A percentile compares a stretch with the other conserved stretches of the same genome.
Conservation (phyloP, 2,888 invertebrate genomes). For the Dermolepida albohirtum region DNA sequence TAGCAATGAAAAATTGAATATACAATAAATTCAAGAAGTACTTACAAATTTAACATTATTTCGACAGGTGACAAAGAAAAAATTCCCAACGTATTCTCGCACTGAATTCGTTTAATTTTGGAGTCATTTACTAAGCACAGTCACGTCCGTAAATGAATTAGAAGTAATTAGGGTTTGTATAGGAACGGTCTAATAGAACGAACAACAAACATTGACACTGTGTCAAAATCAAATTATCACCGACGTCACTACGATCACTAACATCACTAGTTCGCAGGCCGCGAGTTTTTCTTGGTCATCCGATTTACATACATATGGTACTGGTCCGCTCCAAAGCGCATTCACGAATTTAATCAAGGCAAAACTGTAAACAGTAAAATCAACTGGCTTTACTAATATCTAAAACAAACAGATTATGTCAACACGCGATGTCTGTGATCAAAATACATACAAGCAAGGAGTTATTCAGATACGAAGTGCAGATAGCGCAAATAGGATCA, state of each 20-base stretch:
- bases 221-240: conserved; percentile 29
- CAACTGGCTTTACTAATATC: not conserved
- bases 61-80: not conserved
- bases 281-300: no score
- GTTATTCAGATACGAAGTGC: conserved; percentile 5
- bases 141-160: no score
- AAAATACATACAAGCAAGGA: conserved; percentile 20
- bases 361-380: not conserved
- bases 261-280: not conserved
- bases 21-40: not conserved
- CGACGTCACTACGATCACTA: conserved; percentile 5
- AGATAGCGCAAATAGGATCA: no score
- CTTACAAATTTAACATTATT: conserved; percentile 24
- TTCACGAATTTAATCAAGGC: conserved; percentile 13
- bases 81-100: not conserved
- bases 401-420: conserved; percentile 27
- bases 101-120: not conserved
- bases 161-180: no score
- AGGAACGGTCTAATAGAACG: not conserved
- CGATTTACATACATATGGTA: not conserved
- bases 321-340: not conserved
- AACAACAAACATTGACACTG: conserved; percentile 7
- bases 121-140: no score
- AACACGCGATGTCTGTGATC: conserved; percentile 9
- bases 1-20: no score